Evolutionary conservation across 2,113 vertebrate species (phyloP).

Genomic region (Seriola dumerili): DNA sequence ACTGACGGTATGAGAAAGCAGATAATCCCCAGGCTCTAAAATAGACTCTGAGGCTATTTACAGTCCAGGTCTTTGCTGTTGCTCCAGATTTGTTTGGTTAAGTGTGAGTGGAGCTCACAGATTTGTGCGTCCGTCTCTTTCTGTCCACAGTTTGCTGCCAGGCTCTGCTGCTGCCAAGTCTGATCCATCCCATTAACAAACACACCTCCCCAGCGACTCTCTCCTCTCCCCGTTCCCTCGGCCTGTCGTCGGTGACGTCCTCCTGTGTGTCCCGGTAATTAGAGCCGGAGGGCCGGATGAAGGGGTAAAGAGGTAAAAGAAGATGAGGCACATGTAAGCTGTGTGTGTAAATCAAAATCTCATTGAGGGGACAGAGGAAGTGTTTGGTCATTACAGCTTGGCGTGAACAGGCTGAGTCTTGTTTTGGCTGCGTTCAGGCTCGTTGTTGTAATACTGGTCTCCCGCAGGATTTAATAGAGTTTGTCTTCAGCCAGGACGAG

Average conservation of each 20-base stretch:
- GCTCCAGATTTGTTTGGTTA: constrained; percentile 50
- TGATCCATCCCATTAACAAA: constrained; percentile 66
- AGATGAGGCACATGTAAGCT: constrained; percentile 32
- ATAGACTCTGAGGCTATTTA: constrained; percentile 32
- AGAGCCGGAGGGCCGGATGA: constrained; percentile 34
- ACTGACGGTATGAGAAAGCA: constrained; percentile 27
- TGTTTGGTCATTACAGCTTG: constrained; percentile 20
- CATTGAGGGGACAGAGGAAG: neutral
- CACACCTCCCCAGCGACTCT: constrained; percentile 45
- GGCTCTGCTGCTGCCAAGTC: constrained; percentile 57
- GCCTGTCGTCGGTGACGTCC: constrained; percentile 9
- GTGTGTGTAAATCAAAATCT: constrained; percentile 42
- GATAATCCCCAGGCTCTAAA: constrained; percentile 51
- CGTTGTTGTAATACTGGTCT: neutral
- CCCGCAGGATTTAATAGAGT: constrained; percentile 34
- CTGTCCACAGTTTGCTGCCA: constrained; percentile 51
- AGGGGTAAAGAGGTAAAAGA: constrained; percentile 28
- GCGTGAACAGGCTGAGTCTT: neutral
- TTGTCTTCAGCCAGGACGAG: constrained; percentile 15
- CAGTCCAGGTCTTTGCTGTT: constrained; percentile 38
- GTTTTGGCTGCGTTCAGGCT: constrained; percentile 10
- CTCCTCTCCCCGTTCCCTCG: neutral
- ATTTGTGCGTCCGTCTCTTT: constrained; percentile 31
- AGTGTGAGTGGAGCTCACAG: constrained; percentile 20
- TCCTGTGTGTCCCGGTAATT: constrained; percentile 46